Conservation (phyloP, 2,113 vertebrate species). For the Camelus bactrianus region DNA sequence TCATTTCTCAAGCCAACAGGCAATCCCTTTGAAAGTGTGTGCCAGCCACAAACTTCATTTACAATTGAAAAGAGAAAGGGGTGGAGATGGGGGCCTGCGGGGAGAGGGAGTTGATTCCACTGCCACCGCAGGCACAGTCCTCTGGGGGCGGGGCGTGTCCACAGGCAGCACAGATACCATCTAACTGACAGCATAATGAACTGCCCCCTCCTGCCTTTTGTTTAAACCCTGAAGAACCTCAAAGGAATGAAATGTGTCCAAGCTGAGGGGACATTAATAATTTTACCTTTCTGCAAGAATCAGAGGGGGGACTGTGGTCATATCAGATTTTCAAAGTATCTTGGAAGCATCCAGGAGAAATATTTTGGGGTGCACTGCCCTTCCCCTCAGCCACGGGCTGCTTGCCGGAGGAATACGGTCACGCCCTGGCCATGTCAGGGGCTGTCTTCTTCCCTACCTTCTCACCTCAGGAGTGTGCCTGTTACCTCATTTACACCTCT, state of each 20-base stretch:
- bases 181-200: neutral
- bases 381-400: neutral
- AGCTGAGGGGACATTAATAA: neutral
- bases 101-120: neutral
- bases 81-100: neutral
- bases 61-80: slow-evolving; percentile 21
- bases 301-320: neutral
- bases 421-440: too few relatives aligned
- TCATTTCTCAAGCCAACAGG: slow-evolving; percentile 67
- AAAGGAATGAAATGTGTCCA: slow-evolving; percentile 28
- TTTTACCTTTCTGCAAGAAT: slow-evolving; percentile 20
- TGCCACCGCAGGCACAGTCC: neutral
- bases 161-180: neutral
- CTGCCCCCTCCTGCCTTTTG: neutral
- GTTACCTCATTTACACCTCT: neutral
- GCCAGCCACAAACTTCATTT: neutral
- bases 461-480: neutral
- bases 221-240: slow-evolving; percentile 34
- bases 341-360: slow-evolving; percentile 32
- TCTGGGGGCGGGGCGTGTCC: neutral
- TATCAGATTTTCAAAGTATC: slow-evolving; percentile 54
- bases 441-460: neutral
- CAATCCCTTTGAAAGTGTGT: neutral
- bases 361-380: fast-evolving
- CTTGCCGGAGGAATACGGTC: neutral